phyloP scores from a whole-genome alignment of 2,797 vertebrate genomes.

The Liparis tanakae region DNA sequence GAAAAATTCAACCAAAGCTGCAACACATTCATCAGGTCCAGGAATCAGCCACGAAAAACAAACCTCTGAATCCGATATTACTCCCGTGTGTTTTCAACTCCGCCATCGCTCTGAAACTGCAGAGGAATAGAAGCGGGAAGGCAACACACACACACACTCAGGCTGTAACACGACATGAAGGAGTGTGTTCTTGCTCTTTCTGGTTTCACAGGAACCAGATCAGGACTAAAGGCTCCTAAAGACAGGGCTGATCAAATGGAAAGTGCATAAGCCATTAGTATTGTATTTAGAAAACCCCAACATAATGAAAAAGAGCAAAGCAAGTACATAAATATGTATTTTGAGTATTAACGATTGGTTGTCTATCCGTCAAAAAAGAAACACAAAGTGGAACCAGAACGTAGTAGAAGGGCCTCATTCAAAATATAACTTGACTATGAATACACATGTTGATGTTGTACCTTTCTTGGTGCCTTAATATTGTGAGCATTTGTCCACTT shows the following conservation, averaged over 20 bases:
- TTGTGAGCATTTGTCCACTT: not conserved
- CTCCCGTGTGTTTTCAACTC: slow-evolving; percentile 21
- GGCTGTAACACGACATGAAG: slow-evolving; percentile 10
- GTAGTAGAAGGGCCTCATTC: not conserved
- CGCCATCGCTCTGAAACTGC: not conserved
- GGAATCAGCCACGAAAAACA: slow-evolving; percentile 18
- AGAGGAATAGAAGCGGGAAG: slow-evolving; percentile 30
- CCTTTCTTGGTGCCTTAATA: not conserved
- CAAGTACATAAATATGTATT: not conserved
- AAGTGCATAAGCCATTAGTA: not conserved
- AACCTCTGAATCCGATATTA: slow-evolving; percentile 13
- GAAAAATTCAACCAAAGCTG: not conserved
- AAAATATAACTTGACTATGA: not conserved
- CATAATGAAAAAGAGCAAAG: too few relatives aligned
- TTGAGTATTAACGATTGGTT: not conserved
- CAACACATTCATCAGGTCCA: not conserved
- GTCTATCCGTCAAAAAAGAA: not conserved
- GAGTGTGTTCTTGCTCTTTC: slow-evolving; percentile 16
- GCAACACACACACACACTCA: not conserved
- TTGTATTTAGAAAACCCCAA: not conserved
- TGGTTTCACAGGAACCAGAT: too few relatives aligned
- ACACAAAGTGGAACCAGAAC: not conserved
- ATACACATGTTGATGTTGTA: not conserved
- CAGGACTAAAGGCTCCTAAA: too few relatives aligned
- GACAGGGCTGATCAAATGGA: not conserved